These are phyloP conservation scores for Periophthalmus magnuspinnatus DNA, from an alignment of 2,797 vertebrate species.

Conservation along the genomic window DNA sequence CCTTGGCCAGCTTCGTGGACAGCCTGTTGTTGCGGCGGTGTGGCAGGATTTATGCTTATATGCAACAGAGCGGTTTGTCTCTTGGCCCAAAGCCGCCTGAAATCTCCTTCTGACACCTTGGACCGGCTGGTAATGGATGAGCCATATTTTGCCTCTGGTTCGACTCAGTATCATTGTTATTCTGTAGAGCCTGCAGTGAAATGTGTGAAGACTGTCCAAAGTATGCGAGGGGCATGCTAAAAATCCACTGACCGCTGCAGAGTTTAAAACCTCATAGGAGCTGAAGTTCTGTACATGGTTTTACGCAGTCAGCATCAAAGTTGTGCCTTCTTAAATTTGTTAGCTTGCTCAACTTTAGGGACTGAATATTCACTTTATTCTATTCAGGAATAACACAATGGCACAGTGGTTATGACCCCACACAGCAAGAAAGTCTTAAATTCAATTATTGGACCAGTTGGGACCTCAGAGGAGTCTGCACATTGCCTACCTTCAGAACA, in stretches of 20 bases:
- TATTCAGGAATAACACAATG: background rate
- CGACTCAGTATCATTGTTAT: conserved; percentile 39
- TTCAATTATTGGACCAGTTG: background rate
- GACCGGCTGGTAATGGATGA: conserved; percentile 38
- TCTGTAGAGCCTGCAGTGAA: conserved; percentile 22
- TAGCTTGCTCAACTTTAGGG: conserved; percentile 22
- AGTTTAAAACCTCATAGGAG: conserved; percentile 7
- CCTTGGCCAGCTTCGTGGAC: conserved; percentile 16
- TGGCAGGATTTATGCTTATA: conserved; percentile 38
- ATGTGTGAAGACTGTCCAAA: conserved; percentile 9
- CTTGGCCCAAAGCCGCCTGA: conserved; percentile 16
- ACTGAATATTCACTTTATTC: background rate
- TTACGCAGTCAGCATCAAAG: conserved; percentile 7
- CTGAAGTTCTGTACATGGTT: background rate
- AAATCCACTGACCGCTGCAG: conserved; percentile 9
- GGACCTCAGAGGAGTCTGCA: too few relatives aligned
- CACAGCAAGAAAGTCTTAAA: background rate
- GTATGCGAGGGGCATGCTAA: conserved; percentile 21
- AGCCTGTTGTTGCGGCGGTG: conserved; percentile 12
- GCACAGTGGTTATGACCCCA: background rate
- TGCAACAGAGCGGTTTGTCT: conserved; percentile 24
- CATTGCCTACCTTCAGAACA: too few relatives aligned
- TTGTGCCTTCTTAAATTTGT: background rate
- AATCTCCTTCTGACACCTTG: conserved; percentile 23
- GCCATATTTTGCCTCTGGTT: conserved; percentile 26